A percentile compares a stretch with the other conserved stretches of the same genome.
These are phyloP conservation scores for Garra rufa DNA, from an alignment of 2,113 vertebrate species.

Conservation along the genomic window DNA sequence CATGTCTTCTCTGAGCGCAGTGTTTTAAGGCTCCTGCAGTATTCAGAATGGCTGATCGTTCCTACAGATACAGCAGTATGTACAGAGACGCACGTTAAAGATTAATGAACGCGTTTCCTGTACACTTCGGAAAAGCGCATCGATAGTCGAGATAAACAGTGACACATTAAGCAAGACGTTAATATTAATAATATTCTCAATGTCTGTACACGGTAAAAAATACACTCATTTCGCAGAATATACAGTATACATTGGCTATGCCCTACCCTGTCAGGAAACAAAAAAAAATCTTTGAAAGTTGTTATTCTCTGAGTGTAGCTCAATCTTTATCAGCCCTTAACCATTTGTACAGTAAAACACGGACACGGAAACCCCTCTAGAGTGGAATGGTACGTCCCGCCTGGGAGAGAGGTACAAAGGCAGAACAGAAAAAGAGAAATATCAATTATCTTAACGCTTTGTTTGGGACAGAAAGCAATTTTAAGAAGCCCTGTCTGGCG, in stretches of 20 bases:
- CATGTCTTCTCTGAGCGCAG: conserved; percentile 31
- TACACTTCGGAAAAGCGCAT: neutral
- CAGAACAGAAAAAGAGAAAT: conserved; percentile 18
- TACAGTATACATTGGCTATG: conserved; percentile 30
- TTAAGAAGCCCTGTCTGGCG: conserved; percentile 1
- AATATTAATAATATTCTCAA: conserved; percentile 37
- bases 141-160: neutral
- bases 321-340: conserved; percentile 56
- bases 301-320: conserved; percentile 43
- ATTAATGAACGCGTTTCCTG: neutral
- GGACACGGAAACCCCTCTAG: neutral
- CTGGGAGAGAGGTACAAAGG: conserved; percentile 20
- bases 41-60: conserved; percentile 58
- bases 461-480: neutral
- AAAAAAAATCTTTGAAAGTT: conserved; percentile 7
- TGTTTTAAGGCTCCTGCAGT: conserved; percentile 52
- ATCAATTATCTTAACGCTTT: conserved; percentile 23
- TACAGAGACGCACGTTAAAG: conserved; percentile 40
- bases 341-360: conserved; percentile 38
- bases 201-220: conserved; percentile 42
- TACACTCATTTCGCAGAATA: conserved; percentile 12
- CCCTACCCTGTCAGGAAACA: neutral
- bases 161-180: conserved; percentile 7
- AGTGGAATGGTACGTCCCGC: conserved; percentile 20
- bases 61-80: conserved; percentile 58